These are phyloP conservation scores for Climacteris rufus DNA, from an alignment of 2,113 vertebrate genomes.

Conservation along the genomic window DNA sequence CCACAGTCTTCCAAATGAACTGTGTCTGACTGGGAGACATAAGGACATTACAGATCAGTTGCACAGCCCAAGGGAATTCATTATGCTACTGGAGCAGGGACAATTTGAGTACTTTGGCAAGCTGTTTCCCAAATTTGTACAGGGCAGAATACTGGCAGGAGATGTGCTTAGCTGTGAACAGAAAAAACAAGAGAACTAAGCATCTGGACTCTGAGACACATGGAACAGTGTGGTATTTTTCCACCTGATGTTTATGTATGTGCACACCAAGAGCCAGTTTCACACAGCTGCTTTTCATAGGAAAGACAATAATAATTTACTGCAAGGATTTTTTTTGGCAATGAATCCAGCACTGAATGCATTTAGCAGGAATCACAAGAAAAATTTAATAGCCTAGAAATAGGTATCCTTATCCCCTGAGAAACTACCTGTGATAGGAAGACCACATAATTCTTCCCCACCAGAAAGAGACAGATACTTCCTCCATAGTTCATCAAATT, in stretches of 20 bases:
- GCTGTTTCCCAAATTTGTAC: not conserved
- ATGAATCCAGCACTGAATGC: not conserved
- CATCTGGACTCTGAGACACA: not conserved
- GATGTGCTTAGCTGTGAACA: not conserved
- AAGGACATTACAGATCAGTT: not conserved
- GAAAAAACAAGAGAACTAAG: not conserved
- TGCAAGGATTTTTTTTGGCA: not conserved
- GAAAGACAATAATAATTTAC: not conserved
- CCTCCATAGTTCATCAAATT: slow-evolving; percentile 82
- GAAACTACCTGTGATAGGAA: slow-evolving; percentile 73
- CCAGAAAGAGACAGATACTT: slow-evolving; percentile 73
- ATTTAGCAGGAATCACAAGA: not conserved
- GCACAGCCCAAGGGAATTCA: not conserved
- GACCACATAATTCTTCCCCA: slow-evolving; percentile 83
- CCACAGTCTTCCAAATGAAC: not conserved
- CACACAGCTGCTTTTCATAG: not conserved
- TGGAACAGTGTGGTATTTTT: not conserved
- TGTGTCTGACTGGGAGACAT: not conserved
- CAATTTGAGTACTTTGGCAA: not conserved
- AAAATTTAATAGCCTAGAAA: not conserved
- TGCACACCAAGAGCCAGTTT: not conserved
- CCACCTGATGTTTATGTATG: not conserved
- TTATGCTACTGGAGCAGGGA: not conserved
- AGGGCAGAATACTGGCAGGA: not conserved
- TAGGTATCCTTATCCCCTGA: not conserved